A percentile compares a stretch with the other conserved stretches of the same genome.
phyloP scores from a whole-genome alignment of 2,113 vertebrate genomes.

The Bos javanicus region DNA sequence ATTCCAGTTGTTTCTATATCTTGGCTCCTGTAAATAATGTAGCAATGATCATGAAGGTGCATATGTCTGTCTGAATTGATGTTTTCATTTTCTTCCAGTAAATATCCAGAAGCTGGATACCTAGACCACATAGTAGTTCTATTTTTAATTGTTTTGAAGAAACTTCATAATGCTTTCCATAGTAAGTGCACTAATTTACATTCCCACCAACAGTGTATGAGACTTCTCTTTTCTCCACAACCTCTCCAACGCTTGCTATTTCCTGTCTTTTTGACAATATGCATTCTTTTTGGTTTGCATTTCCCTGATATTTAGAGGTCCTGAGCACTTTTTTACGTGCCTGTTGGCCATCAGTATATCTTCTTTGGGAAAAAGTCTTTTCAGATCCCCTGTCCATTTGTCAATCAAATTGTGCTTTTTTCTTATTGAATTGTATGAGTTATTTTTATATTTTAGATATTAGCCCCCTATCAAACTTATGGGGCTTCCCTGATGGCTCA shows the following conservation, averaged over 20 bases:
- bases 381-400: neutral
- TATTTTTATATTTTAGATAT: neutral
- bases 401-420: neutral
- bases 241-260: neutral
- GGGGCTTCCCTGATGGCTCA: neutral
- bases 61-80: neutral
- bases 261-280: neutral
- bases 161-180: neutral
- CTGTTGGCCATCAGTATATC: neutral
- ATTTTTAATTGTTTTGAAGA: neutral
- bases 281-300: neutral
- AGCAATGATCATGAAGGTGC: neutral
- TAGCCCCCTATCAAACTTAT: neutral
- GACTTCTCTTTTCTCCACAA: neutral
- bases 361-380: neutral
- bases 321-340: neutral
- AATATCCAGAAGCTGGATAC: neutral
- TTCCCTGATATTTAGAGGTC: neutral
- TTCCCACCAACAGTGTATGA: neutral
- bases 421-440: neutral
- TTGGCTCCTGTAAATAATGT: neutral
- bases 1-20: neutral
- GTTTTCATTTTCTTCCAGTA: neutral
- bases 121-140: neutral
- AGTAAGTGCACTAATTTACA: neutral